phyloP scores from a whole-genome alignment of 2,113 vertebrate species.

The Rostratula benghalensis region DNA sequence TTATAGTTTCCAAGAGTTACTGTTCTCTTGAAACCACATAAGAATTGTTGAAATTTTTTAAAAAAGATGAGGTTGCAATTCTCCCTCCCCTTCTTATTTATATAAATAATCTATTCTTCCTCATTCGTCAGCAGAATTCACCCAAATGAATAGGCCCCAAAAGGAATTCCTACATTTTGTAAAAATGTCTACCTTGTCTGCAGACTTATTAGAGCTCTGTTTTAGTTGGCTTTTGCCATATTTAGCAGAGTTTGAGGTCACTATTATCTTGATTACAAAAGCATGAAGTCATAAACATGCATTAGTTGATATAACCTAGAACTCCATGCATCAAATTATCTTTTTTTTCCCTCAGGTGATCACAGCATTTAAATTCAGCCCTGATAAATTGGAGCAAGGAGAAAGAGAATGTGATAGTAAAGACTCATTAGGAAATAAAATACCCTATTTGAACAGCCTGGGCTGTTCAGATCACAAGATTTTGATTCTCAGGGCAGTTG shows the following conservation, averaged over 20 bases:
- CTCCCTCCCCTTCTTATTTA: background rate
- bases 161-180: background rate
- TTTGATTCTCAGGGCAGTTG: background rate
- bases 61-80: background rate
- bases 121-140: background rate
- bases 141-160: background rate
- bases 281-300: constrained; percentile 17
- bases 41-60: background rate
- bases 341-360: background rate
- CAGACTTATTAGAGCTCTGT: background rate
- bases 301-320: constrained; percentile 5
- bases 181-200: background rate
- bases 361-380: constrained; percentile 17
- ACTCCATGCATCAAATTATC: background rate
- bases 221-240: constrained; percentile 6
- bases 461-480: background rate
- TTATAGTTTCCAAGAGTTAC: background rate
- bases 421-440: constrained; percentile 18
- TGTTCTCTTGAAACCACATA: background rate
- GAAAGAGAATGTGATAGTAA: background rate
- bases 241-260: constrained; percentile 12
- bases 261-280: constrained; percentile 42
- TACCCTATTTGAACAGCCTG: background rate
- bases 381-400: background rate
- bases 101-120: background rate